Evolutionary conservation across 2,113 vertebrate genomes (phyloP).

Genomic region (Nothoprocta perdicaria): DNA sequence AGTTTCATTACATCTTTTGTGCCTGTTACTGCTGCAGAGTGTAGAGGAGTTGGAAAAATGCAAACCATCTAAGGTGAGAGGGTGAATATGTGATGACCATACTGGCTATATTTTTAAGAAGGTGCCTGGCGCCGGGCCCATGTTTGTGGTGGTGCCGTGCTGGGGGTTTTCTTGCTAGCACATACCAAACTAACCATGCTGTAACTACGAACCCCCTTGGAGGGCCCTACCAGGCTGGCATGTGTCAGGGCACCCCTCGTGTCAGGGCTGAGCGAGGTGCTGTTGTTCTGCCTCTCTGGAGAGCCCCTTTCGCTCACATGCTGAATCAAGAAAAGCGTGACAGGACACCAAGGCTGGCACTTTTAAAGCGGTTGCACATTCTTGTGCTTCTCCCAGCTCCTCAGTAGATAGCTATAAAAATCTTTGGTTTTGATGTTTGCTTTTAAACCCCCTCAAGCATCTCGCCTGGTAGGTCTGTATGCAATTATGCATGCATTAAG

Average conservation of each 20-base stretch:
- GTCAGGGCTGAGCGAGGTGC: background rate
- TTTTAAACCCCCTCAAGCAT: conserved; percentile 35
- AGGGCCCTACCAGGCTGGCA: background rate
- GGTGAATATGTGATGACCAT: background rate
- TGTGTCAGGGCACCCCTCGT: background rate
- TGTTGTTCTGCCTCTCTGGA: background rate
- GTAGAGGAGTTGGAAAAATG: background rate
- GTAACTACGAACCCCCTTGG: background rate
- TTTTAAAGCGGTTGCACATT: fast-evolving
- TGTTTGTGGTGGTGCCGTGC: too few species aligned
- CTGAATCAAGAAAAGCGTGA: background rate
- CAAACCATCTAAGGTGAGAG: background rate
- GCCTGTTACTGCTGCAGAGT: background rate
- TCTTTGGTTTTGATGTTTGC: conserved; percentile 1
- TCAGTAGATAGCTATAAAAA: background rate
- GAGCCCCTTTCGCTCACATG: background rate
- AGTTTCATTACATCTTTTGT: background rate
- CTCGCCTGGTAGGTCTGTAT: conserved; percentile 37
- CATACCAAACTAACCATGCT: fast-evolving
- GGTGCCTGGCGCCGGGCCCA: fast-evolving
- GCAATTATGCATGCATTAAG: conserved; percentile 71
- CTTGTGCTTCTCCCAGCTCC: background rate
- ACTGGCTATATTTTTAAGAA: background rate
- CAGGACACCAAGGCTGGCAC: background rate
- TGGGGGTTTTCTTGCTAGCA: background rate